Base-by-base conservation (phyloP, 2,888 invertebrate genomes). In the Mythimna lalbum region DNA sequence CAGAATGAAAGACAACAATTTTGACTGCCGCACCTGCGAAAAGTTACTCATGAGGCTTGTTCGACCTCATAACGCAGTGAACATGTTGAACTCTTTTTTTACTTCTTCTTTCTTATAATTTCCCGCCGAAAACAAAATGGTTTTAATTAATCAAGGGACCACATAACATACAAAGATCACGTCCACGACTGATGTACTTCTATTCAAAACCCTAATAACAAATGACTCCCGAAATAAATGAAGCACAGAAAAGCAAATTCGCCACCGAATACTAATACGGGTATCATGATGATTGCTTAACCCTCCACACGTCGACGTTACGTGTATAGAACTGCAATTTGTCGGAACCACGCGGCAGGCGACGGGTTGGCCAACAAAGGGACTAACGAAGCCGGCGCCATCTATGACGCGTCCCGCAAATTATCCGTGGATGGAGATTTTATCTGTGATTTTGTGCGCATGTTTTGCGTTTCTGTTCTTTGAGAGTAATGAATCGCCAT, bases 251-350 rank as follows among this genome's bases (percentile, higher is more conserved):
- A 62, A 73, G 33, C 72, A 78, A 61, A 73, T 61, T 71, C 39
- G 17, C 50, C 47, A 62, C 21, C 27, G 62, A 71, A 67, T 47
- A 62, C 65, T 66, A 78, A 82, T 81, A 50, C 63, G 43, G 33
- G 82, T 81, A 82, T 79, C 78, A 71, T 68, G 57, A 67, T 78
- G 82, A 82, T 82, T 82, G 73, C 64, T 59, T 64, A 71, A 59
- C 82, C 49, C 78, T 59, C 63, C 63, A 62, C 69, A 64, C 64
- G 57, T 72, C 57, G n/a, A 67, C 49, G 57, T 64, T 69, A 78
- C 64, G 64, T 65, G 78, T 79, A 67, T 56, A 74, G 79, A 69
- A 55, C 63, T 67, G 80, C 76, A 82, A 83, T 82, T 84, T 83
- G 72, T 47, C 61, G 67, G 47, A 62, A 70, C 72, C 71, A 71